Conservation (phyloP, 2,888 invertebrate species). For the Protonemura montana region DNA sequence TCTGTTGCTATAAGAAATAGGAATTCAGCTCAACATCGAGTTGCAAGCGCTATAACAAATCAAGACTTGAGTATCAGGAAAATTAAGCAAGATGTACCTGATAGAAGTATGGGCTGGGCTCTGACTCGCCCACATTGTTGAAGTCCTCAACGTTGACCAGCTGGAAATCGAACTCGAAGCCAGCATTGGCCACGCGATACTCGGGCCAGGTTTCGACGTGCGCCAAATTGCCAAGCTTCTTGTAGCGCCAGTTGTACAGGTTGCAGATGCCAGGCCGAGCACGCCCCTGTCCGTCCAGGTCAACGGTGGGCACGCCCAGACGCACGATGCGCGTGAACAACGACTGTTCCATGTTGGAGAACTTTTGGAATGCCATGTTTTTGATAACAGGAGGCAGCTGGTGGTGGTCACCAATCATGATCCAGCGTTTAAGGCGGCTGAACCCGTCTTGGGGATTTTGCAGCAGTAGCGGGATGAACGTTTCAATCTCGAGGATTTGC, state of each 20-base stretch:
- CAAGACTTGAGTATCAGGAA: too few species aligned
- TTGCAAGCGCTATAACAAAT: too few species aligned
- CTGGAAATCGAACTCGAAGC: constrained; percentile 92
- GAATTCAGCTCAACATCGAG: too few species aligned
- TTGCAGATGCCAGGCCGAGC: constrained; percentile 91
- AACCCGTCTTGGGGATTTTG: constrained; percentile 98
- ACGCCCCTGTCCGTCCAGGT: constrained; percentile 97
- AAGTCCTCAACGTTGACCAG: constrained; percentile 96
- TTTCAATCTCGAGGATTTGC: constrained; percentile 99
- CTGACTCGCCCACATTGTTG: constrained; percentile 95
- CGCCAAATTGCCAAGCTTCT: constrained; percentile 89
- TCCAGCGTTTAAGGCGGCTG: constrained; percentile 97
- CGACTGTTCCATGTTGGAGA: constrained; percentile 99
- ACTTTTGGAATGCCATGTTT: constrained; percentile 99
- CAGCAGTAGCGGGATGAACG: constrained; percentile 96
- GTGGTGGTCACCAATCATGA: constrained; percentile 99
- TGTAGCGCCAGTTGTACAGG: constrained; percentile 96
- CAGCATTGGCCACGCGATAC: constrained; percentile 90
- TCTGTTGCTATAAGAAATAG: too few species aligned
- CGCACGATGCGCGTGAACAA: constrained; percentile 95
- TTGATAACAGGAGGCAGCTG: constrained; percentile 99
- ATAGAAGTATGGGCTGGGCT: constrained; percentile 98
- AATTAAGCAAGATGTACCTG: constrained; percentile 68
- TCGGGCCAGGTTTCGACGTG: constrained; percentile 87
- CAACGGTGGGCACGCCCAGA: constrained; percentile 95